phyloP scores from a whole-genome alignment of 2,113 vertebrate species.

The Cacatua alba region DNA sequence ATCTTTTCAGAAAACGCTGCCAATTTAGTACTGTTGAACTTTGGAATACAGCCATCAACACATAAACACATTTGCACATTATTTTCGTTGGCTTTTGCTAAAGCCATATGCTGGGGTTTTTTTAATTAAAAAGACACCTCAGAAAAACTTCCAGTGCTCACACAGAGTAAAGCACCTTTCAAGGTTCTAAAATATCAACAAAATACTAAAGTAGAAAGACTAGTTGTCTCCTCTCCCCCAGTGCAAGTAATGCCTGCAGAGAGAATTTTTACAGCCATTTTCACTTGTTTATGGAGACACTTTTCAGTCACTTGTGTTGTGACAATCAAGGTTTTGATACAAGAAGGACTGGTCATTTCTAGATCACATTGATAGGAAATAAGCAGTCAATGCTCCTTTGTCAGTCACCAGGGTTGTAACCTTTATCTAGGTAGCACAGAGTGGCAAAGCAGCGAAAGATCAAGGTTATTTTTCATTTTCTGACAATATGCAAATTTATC shows the following conservation, averaged over 20 bases:
- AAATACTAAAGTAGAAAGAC: background rate
- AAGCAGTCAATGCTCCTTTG: background rate
- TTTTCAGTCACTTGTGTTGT: background rate
- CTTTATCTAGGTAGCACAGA: background rate
- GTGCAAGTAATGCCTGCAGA: background rate
- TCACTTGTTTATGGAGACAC: background rate
- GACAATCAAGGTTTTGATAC: background rate
- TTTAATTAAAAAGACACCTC: slow-evolving; percentile 9
- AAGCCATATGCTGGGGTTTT: background rate
- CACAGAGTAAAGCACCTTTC: background rate
- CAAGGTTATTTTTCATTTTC: background rate
- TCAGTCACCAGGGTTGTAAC: background rate
- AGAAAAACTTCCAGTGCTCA: background rate
- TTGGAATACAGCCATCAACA: background rate
- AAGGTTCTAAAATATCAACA: background rate
- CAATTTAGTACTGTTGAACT: background rate
- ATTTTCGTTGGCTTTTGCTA: slow-evolving; percentile 8
- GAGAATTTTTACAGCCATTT: background rate
- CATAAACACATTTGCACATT: background rate
- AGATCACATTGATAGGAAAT: background rate
- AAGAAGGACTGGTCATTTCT: background rate
- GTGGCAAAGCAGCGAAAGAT: background rate
- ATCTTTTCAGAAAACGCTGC: slow-evolving; percentile 18
- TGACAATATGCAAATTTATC: background rate
- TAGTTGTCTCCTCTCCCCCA: background rate